A percentile compares a stretch with the other conserved stretches of the same genome.
Evolutionary conservation across 1,140 invertebrate genomes (phyloP).

Genomic region (Drosophila punjabiensis): DNA sequence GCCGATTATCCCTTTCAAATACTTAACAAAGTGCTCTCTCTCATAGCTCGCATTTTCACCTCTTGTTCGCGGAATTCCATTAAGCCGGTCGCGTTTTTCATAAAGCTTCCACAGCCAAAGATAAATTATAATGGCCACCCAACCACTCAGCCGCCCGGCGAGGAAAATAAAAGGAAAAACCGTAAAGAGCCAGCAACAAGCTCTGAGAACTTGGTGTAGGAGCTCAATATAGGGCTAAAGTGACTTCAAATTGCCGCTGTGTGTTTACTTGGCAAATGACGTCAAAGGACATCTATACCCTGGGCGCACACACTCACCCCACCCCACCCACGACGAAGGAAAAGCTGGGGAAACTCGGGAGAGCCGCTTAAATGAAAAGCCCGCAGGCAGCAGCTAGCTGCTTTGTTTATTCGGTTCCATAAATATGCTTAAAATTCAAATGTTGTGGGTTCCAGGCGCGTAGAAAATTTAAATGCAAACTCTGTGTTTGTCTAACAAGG

Average conservation of each 20-base stretch:
- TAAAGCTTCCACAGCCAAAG: conserved; percentile 17
- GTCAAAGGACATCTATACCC: conserved; percentile 63
- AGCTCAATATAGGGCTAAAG: conserved; percentile 54
- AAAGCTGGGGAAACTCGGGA: neutral
- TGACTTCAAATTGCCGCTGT: conserved; percentile 57
- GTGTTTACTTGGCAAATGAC: conserved; percentile 70
- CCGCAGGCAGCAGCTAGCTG: conserved; percentile 9
- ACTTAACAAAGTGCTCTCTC: neutral
- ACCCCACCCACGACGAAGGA: neutral
- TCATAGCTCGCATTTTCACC: neutral
- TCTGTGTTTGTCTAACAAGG: conserved; percentile 25
- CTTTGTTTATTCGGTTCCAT: conserved; percentile 35
- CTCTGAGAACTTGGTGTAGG: conserved; percentile 38
- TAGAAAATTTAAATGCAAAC: conserved; percentile 26
- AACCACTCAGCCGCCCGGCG: conserved; percentile 11
- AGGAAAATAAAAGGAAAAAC: conserved; percentile 11
- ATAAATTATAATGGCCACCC: conserved; percentile 23
- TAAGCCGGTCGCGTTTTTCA: conserved; percentile 24
- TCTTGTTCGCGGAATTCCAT: conserved; percentile 20
- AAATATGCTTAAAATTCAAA: conserved; percentile 46
- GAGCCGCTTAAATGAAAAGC: conserved; percentile 45
- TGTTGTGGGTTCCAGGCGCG: conserved; percentile 1
- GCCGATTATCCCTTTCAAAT: neutral
- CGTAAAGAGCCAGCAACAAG: conserved; percentile 2
- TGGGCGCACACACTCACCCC: conserved; percentile 9